A percentile compares a stretch with the other conserved stretches of the same genome.
phyloP scores from a whole-genome alignment of 2,888 invertebrate genomes.

The Lypha dubia region DNA sequence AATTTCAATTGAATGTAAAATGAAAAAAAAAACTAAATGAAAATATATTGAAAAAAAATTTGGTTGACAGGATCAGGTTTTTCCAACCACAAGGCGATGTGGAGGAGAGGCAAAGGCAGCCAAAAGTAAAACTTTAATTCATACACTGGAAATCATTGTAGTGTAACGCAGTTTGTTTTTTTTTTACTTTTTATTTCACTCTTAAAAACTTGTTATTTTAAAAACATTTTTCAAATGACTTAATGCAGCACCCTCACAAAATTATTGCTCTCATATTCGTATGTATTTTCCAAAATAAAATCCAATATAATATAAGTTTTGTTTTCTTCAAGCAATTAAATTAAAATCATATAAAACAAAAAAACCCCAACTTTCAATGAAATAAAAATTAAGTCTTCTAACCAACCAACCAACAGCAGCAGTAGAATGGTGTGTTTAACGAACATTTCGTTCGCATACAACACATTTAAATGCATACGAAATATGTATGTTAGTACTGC shows the following conservation, averaged over 20 bases:
- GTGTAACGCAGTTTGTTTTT: slow-evolving; percentile 61
- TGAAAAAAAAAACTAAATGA: not conserved
- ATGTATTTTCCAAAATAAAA: not conserved
- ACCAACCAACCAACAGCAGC: too few species aligned
- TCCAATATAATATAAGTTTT: slow-evolving; percentile 11
- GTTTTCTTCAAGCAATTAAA: slow-evolving; percentile 10
- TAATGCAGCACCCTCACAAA: not conserved
- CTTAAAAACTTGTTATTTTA: slow-evolving; percentile 12
- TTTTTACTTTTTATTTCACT: slow-evolving; percentile 39
- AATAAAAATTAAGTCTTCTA: slow-evolving; percentile 14
- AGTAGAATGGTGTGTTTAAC: not conserved
- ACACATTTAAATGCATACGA: not conserved
- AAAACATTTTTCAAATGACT: slow-evolving; percentile 1
- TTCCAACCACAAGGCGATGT: not conserved
- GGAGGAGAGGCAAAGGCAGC: not conserved
- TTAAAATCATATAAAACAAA: not conserved
- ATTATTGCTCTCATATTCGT: not conserved
- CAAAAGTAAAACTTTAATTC: slow-evolving; percentile 11
- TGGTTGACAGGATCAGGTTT: not conserved
- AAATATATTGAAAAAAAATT: not conserved
- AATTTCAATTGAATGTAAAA: slow-evolving; percentile 57
- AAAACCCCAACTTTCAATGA: slow-evolving; percentile 8
- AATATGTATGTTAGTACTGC: slow-evolving; percentile 45
- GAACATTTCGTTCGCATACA: not conserved
- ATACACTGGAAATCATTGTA: slow-evolving; percentile 64